Evolutionary conservation across 2,797 vertebrate genomes (phyloP).

Genomic region (Chelonia mydas): DNA sequence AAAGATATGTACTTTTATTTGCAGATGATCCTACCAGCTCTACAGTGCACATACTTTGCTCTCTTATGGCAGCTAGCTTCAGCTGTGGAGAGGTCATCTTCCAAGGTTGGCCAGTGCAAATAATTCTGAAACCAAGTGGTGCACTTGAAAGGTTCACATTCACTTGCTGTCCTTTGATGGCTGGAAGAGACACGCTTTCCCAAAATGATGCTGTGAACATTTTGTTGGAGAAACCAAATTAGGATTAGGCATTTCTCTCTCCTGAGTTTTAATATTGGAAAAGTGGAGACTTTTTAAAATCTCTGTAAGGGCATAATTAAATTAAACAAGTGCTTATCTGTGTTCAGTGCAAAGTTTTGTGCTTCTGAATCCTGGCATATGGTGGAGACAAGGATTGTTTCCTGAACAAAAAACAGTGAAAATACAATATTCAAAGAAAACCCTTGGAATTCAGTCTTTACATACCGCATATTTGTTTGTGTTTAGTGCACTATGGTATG

Average conservation of each 20-base stretch:
- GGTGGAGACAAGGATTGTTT: slow-evolving; percentile 42
- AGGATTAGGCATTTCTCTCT: not conserved
- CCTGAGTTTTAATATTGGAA: not conserved
- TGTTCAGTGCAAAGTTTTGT: slow-evolving; percentile 51
- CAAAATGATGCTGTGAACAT: not conserved
- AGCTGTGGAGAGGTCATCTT: slow-evolving; percentile 77
- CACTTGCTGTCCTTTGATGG: slow-evolving; percentile 3
- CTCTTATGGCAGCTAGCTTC: slow-evolving; percentile 89
- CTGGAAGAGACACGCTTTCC: not conserved
- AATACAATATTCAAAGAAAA: not conserved
- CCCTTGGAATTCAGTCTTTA: not conserved
- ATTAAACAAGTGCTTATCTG: not conserved
- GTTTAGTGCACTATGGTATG: not conserved
- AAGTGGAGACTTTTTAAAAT: not conserved
- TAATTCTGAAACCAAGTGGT: not conserved
- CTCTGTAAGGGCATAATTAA: not conserved
- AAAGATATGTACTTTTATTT: slow-evolving; percentile 50
- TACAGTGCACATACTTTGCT: slow-evolving; percentile 87
- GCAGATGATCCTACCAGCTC: slow-evolving; percentile 86
- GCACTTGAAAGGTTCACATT: not conserved
- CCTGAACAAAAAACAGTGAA: not conserved
- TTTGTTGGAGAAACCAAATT: not conserved
- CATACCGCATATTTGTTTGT: not conserved
- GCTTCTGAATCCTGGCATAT: slow-evolving; percentile 17
- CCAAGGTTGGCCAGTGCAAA: slow-evolving; percentile 82